phyloP scores from a whole-genome alignment of 1,140 invertebrate genomes.

The Anadara kagoshimensis region DNA sequence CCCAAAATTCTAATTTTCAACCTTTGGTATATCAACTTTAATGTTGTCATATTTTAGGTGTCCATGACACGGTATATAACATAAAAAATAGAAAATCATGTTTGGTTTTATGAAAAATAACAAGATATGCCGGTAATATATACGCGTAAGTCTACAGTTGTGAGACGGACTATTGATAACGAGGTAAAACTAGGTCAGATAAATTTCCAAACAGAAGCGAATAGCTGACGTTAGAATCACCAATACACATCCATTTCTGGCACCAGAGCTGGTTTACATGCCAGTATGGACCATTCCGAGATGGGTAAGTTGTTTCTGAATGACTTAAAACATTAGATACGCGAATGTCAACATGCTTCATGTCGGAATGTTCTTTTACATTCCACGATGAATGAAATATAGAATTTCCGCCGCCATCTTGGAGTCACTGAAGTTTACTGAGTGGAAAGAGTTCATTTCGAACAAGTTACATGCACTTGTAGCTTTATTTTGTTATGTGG shows the following conservation, averaged over 20 bases:
- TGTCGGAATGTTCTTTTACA: neutral
- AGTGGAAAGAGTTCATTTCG: slow-evolving; percentile 33
- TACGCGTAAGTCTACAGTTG: too few species aligned
- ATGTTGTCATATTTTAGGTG: too few species aligned
- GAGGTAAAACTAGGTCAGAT: too few species aligned
- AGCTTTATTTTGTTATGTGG: neutral
- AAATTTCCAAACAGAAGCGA: too few species aligned
- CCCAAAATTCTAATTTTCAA: too few species aligned
- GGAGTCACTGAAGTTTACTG: slow-evolving; percentile 37
- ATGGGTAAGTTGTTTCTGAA: slow-evolving; percentile 45
- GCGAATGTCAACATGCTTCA: neutral
- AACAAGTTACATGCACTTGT: slow-evolving; percentile 26
- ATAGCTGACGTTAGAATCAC: too few species aligned
- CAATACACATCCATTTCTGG: neutral
- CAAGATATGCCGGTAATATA: too few species aligned
- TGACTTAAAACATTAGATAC: neutral
- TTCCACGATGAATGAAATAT: neutral
- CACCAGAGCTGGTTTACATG: slow-evolving; percentile 22
- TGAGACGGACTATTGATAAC: too few species aligned
- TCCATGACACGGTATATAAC: too few species aligned
- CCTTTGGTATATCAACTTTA: too few species aligned
- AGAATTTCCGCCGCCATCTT: slow-evolving; percentile 40
- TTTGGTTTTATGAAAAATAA: too few species aligned
- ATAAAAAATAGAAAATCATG: too few species aligned
- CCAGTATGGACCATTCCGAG: slow-evolving; percentile 49